Conservation (phyloP, 2,797 vertebrate species). For the Hyperoplus lanceolatus region DNA sequence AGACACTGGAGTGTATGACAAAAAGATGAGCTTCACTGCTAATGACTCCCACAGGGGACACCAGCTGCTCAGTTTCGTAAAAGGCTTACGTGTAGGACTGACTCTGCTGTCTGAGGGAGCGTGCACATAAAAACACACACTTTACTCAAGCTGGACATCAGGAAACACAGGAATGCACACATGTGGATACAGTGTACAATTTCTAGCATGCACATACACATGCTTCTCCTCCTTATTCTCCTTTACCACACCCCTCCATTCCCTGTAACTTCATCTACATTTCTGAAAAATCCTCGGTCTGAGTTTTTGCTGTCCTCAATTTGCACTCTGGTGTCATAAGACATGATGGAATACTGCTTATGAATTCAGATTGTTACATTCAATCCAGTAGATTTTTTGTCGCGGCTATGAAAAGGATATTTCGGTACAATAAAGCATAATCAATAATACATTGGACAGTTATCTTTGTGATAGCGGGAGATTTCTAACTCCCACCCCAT, state of each 20-base stretch:
- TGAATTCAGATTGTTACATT: slow-evolving; percentile 59
- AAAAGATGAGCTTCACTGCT: slow-evolving; percentile 83
- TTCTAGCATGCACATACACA: background rate
- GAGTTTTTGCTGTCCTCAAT: slow-evolving; percentile 51
- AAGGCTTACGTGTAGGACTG: slow-evolving; percentile 43
- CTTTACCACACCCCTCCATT: background rate
- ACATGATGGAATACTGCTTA: slow-evolving; percentile 35
- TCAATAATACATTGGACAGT: slow-evolving; percentile 68
- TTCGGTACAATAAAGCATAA: slow-evolving; percentile 59
- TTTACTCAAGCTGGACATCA: slow-evolving; percentile 41
- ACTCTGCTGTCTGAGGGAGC: slow-evolving; percentile 38
- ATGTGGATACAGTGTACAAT: background rate
- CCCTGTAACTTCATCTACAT: slow-evolving; percentile 23
- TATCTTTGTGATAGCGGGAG: slow-evolving; percentile 42
- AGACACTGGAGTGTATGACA: slow-evolving; percentile 82
- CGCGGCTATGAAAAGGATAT: slow-evolving; percentile 33
- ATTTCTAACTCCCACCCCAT: slow-evolving; percentile 29
- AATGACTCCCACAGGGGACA: slow-evolving; percentile 84
- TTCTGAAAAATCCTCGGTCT: slow-evolving; percentile 21
- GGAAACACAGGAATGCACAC: slow-evolving; percentile 1
- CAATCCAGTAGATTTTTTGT: slow-evolving; percentile 37
- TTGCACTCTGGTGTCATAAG: slow-evolving; percentile 51
- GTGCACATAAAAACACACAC: slow-evolving; percentile 42
- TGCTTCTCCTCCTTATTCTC: background rate
- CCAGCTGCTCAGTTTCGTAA: slow-evolving; percentile 77